Evolutionary conservation across 1,140 invertebrate species (phyloP), one percentile per base, ranked within the genome.

Genomic region (Drosophila asahinai): DNA sequence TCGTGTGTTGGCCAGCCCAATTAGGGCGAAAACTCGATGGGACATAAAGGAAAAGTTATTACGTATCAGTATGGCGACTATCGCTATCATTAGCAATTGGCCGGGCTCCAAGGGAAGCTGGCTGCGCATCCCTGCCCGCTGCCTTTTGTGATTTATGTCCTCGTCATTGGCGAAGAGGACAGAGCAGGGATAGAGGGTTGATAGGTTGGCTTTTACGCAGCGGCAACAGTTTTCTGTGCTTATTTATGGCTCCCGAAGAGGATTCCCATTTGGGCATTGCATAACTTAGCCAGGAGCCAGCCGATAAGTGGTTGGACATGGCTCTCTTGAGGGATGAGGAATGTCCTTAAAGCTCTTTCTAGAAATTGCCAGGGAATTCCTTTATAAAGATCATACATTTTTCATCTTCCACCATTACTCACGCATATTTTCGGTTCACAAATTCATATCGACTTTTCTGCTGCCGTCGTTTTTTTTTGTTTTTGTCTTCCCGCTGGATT

Each of bases 371-470:
- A 12, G 15, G 15, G 42, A 48, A 71, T 70, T 49, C 22, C 36
- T 22, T 25, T 19, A 15, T 43, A 14, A 12, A 51, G 38, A 47
- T 59, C 67, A 73, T 71, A 61, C 42, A 73, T 61, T 72, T 57
- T 38, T 17, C 45, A 61, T 73, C n/a, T 43, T 19, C 22, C 17
- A 36, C 22, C 64, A 36, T 33, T 27, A 60, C 42, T 62, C 47
- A 80, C 58, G 58, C 62, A 66, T 67, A 54, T 72, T 77, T 57
- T 63, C 6, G 48, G 15, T 27, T 36, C 22, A 52, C 49, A 51
- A 67, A 81, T 66, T 83, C 80, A 83, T 80, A 83, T 80, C 43
- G 64, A 83, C 65, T 45, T 45, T 59, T 38, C 14, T 55, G 63
- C n/a, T 42, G 55, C n/a, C 48, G 63, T n/a, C 33, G 55, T 22